phyloP scores from a whole-genome alignment of 2,113 vertebrate genomes.

The Poeciliopsis turrubarensis region DNA sequence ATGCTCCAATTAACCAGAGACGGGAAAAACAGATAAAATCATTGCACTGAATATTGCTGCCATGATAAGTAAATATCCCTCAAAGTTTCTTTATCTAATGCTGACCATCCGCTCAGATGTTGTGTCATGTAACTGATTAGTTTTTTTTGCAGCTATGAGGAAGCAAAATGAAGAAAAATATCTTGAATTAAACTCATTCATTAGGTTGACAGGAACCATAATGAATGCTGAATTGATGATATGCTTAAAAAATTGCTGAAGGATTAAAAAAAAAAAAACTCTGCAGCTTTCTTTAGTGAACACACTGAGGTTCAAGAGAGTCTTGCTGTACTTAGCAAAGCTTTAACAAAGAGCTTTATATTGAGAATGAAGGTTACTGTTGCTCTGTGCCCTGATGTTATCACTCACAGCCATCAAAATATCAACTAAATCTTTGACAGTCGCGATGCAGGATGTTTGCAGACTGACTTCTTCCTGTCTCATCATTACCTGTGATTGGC shows the following conservation, averaged over 20 bases:
- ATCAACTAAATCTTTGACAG: constrained; percentile 13
- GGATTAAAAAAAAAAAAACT: neutral
- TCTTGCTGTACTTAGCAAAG: neutral
- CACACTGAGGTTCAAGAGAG: neutral
- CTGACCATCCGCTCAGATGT: constrained; percentile 26
- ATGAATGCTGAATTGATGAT: constrained; percentile 3
- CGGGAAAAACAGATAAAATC: constrained; percentile 53
- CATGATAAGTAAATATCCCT: constrained; percentile 60
- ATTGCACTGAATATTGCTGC: constrained; percentile 45
- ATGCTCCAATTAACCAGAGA: constrained; percentile 56
- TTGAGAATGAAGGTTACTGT: neutral
- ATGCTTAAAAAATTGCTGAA: neutral
- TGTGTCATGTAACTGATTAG: neutral
- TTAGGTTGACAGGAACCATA: constrained; percentile 1
- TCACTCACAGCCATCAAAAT: constrained; percentile 7
- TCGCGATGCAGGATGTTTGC: constrained; percentile 12
- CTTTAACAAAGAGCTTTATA: neutral
- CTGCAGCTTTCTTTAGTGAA: neutral
- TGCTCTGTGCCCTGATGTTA: constrained; percentile 1
- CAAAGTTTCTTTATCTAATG: constrained; percentile 9
- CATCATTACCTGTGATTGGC: constrained; percentile 27
- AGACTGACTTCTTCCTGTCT: constrained; percentile 24
- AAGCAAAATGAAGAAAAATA: constrained; percentile 4
- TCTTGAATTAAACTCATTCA: neutral
- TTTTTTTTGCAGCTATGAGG: neutral